Evolutionary conservation across 2,113 vertebrate genomes (phyloP).

Genomic region (Hipposideros armiger): DNA sequence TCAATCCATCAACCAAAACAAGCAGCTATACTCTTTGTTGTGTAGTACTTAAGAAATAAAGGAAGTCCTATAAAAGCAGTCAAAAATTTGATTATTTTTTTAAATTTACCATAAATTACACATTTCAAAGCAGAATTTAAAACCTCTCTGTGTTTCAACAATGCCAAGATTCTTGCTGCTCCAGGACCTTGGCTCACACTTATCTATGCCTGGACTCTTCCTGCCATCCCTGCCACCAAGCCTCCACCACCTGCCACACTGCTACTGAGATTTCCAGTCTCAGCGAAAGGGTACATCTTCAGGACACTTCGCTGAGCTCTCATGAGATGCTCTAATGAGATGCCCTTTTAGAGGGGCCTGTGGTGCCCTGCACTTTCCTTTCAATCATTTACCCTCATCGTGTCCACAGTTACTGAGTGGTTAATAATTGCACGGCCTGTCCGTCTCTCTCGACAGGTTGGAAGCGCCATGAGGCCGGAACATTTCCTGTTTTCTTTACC

Average conservation of each 20-base stretch:
- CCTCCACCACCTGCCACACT: no score
- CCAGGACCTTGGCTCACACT: background rate
- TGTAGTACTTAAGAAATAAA: background rate
- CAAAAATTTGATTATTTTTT: background rate
- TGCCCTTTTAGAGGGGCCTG: background rate
- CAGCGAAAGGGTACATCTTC: background rate
- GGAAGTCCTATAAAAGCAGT: background rate
- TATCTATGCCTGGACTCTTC: background rate
- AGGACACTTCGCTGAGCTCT: background rate
- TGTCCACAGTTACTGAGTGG: background rate
- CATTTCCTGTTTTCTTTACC: background rate
- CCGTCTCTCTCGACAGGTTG: background rate
- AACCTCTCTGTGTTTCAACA: background rate
- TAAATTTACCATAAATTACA: background rate
- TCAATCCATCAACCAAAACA: background rate
- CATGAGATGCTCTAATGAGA: background rate
- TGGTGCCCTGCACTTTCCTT: background rate
- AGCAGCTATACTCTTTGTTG: background rate
- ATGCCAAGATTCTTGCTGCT: background rate
- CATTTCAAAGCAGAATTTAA: slow-evolving; percentile 28
- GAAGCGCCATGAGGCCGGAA: background rate
- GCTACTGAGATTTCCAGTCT: background rate
- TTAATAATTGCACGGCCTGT: background rate
- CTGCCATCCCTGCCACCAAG: background rate
- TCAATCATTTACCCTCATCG: background rate